Percentiles rank a stretch among this genome's conserved stretches.
Conservation (phyloP, 2,888 invertebrate genomes). For the Limenitis camilla region DNA sequence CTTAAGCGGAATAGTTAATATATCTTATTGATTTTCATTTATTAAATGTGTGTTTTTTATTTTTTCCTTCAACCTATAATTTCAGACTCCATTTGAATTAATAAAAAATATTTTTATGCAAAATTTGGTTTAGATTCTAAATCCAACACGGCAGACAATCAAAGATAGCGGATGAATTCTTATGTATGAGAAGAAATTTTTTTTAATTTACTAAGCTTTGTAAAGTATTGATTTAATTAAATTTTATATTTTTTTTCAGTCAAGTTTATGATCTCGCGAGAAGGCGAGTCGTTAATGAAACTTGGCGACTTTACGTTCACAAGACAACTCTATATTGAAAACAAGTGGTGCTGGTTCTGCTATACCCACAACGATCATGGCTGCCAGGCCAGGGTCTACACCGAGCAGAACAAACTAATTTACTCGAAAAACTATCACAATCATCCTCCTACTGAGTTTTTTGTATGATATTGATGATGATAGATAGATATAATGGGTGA, state of each 20-base stretch:
- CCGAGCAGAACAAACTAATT: constrained; percentile 45
- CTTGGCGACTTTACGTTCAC: constrained; percentile 65
- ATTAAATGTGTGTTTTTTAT: too few relatives aligned
- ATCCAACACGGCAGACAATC: too few relatives aligned
- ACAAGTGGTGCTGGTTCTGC: constrained; percentile 55
- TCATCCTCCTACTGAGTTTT: constrained; percentile 66
- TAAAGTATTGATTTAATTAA: neutral
- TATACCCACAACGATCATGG: constrained; percentile 55
- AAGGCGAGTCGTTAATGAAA: constrained; percentile 58
- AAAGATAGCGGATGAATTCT: too few relatives aligned
- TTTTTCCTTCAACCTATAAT: too few relatives aligned
- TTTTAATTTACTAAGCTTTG: too few relatives aligned
- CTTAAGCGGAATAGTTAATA: too few relatives aligned
- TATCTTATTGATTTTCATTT: too few relatives aligned
- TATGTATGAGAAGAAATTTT: too few relatives aligned
- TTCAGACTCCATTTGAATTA: too few relatives aligned
- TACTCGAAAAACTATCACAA: constrained; percentile 57
- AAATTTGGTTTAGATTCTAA: too few relatives aligned
- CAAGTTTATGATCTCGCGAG: constrained; percentile 59
- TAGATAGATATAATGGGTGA: too few relatives aligned
- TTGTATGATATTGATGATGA: constrained; percentile 58
- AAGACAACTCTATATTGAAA: constrained; percentile 36
- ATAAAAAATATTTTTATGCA: too few relatives aligned
- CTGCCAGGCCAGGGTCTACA: constrained; percentile 57
- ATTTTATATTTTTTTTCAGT: constrained; percentile 47